Conservation (phyloP, 2,888 invertebrate species). For the Synanthedon formicaeformis region DNA sequence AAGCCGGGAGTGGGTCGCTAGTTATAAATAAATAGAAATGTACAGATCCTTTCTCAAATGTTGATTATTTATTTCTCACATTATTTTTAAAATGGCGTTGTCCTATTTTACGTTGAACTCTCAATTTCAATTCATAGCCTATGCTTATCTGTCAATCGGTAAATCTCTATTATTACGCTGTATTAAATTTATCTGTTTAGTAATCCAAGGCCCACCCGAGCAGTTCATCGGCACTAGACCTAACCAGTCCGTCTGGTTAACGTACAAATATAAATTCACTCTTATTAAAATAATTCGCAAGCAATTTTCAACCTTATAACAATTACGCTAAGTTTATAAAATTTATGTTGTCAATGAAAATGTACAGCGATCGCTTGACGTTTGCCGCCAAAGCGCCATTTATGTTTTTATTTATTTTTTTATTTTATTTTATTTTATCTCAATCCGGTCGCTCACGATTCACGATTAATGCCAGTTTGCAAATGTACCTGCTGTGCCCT, state of each 20-base stretch:
- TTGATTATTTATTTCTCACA: no score
- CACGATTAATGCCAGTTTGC: conserved; percentile 42
- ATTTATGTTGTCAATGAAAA: conserved; percentile 22
- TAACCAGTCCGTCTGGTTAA: conserved; percentile 60
- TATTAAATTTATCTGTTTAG: conserved; percentile 58
- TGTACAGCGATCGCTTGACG: conserved; percentile 22
- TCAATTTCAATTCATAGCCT: background rate
- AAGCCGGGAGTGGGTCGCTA: no score
- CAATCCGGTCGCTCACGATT: conserved; percentile 26
- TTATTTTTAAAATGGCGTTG: no score
- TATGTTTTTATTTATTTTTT: conserved; percentile 38
- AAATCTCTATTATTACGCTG: conserved; percentile 46
- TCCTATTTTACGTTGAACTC: background rate
- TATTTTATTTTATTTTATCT: conserved; percentile 32
- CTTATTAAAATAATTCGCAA: conserved; percentile 33
- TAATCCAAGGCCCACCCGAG: conserved; percentile 63
- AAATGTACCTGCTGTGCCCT: conserved; percentile 19
- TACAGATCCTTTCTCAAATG: no score
- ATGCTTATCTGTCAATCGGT: background rate
- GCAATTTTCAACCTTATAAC: conserved; percentile 39
- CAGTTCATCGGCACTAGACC: conserved; percentile 61
- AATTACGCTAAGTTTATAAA: conserved; percentile 15
- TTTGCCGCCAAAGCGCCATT: conserved; percentile 50
- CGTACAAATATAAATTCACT: conserved; percentile 46
- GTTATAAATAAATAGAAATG: no score